A percentile compares a stretch with the other conserved stretches of the same genome.
Conservation (phyloP, 2,888 invertebrate species). For the Volucella bombylans region DNA sequence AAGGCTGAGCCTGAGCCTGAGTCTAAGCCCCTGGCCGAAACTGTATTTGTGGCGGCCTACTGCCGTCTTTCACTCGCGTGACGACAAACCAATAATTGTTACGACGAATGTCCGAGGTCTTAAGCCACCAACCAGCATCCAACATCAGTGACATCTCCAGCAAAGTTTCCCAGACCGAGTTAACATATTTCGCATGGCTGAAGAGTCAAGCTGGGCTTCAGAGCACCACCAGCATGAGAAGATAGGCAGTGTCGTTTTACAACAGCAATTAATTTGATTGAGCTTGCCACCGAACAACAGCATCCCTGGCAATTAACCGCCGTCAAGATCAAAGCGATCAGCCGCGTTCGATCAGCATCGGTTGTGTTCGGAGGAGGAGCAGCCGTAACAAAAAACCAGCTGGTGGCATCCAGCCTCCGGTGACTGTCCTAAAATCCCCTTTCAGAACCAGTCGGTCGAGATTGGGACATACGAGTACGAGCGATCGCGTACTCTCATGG, state of each 20-base stretch:
- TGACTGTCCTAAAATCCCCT: slow-evolving; percentile 22
- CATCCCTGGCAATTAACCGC: slow-evolving; percentile 70
- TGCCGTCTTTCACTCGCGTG: slow-evolving; percentile 59
- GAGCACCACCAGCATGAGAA: slow-evolving; percentile 15
- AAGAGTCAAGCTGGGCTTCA: slow-evolving; percentile 45
- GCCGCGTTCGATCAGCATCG: slow-evolving; percentile 49
- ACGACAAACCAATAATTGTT: slow-evolving; percentile 72
- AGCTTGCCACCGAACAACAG: slow-evolving; percentile 79
- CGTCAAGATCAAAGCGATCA: slow-evolving; percentile 64
- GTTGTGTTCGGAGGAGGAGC: slow-evolving; percentile 2
- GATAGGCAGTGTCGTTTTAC: slow-evolving; percentile 62
- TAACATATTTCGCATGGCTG: slow-evolving; percentile 27
- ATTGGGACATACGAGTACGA: not conserved
- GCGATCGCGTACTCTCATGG: slow-evolving; percentile 21
- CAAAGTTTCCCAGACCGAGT: slow-evolving; percentile 1
- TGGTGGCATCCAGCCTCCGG: slow-evolving; percentile 40
- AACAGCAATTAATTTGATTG: slow-evolving; percentile 81
- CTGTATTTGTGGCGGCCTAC: not conserved
- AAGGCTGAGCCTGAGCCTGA: no score
- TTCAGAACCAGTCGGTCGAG: slow-evolving; percentile 9
- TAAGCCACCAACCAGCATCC: slow-evolving; percentile 1
- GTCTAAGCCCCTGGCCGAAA: not conserved
- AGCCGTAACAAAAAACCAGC: slow-evolving; percentile 16
- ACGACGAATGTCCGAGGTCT: slow-evolving; percentile 54
- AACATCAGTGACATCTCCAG: slow-evolving; percentile 57